Evolutionary conservation across 2,888 invertebrate genomes (phyloP), one percentile per base, ranked within the genome.

Genomic region (Nephrotoma guestfalica): DNA sequence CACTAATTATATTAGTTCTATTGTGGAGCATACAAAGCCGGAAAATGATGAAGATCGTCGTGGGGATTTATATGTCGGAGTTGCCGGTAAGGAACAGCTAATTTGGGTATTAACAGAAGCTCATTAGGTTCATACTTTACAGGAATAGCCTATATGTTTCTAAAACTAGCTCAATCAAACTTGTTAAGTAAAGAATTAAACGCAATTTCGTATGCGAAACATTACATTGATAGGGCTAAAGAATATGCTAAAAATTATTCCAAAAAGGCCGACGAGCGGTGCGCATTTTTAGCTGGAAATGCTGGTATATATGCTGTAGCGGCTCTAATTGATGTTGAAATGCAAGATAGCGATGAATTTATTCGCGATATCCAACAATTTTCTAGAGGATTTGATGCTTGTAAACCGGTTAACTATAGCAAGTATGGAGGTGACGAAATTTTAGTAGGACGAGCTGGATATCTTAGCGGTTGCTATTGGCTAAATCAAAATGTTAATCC

Each of bases 371-470:
- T 91, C 88, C 89, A 89, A 86, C 90, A 91, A 87, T 91, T 91
- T 51, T 89, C 90, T 83, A 88, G 90, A 13, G 91, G 91, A n/a
- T 90, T 91, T 87, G 89, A 89, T 4, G 89, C 90, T 87, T 93
- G 93, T 89, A 92, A 93, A 88, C 92, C 93, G 86, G 89, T 91
- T 86, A 90, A 92, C 88, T 95, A 94, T 89, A 91, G 94, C 11
- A 93, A 93, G 89, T 93, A 93, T 89, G 96, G 95, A 18, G 95
- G 96, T 45, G 97, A 97, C 91, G 97, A 97, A 90, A 92, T 97
- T 40, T 95, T 97, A 89, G 96, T 97, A 0, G 97, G 97, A 0
- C 93, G 97, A 88, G 95, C 97, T 83, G 97, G 97, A 0, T 97
- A 95, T 89, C 90, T 97, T 0, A 94, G 95, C 88, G 97, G 96